Base-by-base conservation (phyloP, 2,113 vertebrate genomes). In the Pao palembangensis region DNA sequence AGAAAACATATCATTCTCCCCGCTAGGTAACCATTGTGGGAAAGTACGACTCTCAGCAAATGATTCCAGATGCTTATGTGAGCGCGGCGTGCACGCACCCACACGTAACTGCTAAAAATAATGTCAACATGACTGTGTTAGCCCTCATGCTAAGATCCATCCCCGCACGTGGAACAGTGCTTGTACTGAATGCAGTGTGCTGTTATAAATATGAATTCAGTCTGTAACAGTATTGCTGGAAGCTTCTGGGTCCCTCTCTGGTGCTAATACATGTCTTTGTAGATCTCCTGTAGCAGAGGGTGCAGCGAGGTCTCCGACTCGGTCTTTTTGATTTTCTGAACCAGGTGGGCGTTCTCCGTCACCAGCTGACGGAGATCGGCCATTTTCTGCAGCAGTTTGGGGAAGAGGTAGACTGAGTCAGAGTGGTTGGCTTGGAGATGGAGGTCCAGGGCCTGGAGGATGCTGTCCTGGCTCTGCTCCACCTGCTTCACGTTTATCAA, bases 381-480 rank as follows among this genome's bases (percentile, higher is more conserved):
- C 96, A 99, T 98, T 90, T 99, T 99, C 91, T 99, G 96, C 86
- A 99, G 93, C 88, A 99, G 92, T 87, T 98, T 99, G 78, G 97
- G 97, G 87, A 99, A 99, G 87, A 99, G 95, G 92, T 98, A 97
- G 82, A 92, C 89, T 34, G 93, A 93, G 56, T 98, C 95, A 0
- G 94, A 94, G 89, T 99, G 97, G 91, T 96, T 97, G 68, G 89
- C 88, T 72, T 95, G 94, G 68, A 99, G 90, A 80, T 99, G 97
- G 58, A 94, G 93, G 90, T 98, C 93, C 47, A 99, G 91, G 8
- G 93, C 95, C 60, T 93, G 94, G 42, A 99, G 92, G 83, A 99
- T 95, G 88, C 87, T 93, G 87, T 99, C 97, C 61, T 99, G 97
- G 84, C 98, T 98, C 88, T 95, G 93, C 83, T 99, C 97, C 64